Conservation (phyloP, 2,888 invertebrate genomes). For the Nomada ferruginata region DNA sequence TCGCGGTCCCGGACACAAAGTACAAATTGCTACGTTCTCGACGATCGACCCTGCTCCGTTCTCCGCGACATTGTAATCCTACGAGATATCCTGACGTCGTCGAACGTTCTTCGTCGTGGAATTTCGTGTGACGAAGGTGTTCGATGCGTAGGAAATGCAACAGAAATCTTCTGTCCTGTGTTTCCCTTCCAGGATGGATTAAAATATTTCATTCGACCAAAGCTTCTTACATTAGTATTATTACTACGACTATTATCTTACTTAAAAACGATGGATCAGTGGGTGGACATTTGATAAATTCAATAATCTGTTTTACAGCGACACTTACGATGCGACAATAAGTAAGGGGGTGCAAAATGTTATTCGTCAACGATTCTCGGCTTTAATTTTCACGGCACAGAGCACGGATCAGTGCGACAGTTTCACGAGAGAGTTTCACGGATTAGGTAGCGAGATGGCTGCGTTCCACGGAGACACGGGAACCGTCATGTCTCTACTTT, state of each 20-base stretch:
- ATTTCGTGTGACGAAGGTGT: not conserved
- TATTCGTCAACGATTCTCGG: not conserved
- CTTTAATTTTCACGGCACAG: conserved; percentile 4
- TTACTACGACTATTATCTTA: no score
- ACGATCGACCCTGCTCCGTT: conserved; percentile 31
- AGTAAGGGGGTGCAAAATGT: not conserved
- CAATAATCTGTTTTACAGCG: not conserved
- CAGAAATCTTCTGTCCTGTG: no score
- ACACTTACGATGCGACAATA: not conserved
- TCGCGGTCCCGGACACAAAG: conserved; percentile 21
- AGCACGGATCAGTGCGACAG: conserved; percentile 1
- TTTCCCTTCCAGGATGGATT: no score
- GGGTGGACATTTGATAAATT: no score
- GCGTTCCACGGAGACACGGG: conserved; percentile 39
- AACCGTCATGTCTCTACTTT: conserved; percentile 38
- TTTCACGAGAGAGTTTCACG: conserved; percentile 40
- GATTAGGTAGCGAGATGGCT: conserved; percentile 42
- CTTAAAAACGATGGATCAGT: no score
- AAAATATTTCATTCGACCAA: no score
- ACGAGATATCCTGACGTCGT: not conserved
- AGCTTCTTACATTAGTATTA: no score
- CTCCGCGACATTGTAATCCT: conserved; percentile 31
- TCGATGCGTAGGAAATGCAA: no score
- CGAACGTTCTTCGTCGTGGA: not conserved
- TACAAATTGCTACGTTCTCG: conserved; percentile 36